Conservation (phyloP, 2,888 invertebrate species). For the Callyntrura sp. region DNA sequence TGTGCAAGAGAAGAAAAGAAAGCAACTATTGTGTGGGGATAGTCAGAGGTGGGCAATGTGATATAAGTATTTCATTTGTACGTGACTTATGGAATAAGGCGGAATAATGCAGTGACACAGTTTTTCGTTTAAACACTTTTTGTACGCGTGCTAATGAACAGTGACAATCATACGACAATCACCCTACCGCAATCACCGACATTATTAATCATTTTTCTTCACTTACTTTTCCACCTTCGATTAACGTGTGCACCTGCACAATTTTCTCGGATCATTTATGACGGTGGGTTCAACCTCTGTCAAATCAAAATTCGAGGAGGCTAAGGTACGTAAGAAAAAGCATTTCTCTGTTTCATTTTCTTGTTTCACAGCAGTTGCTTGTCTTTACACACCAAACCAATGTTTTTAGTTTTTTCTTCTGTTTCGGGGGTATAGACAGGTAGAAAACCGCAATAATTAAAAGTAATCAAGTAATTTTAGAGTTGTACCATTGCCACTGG, state of each 20-base stretch:
- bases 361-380: too few species aligned
- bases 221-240: background rate
- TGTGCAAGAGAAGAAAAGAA: background rate
- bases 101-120: constrained; percentile 25
- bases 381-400: too few species aligned
- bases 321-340: constrained; percentile 52
- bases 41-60: constrained; percentile 67
- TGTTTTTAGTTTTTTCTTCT: background rate
- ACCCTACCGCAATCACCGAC: background rate
- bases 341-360: too few species aligned
- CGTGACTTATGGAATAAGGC: background rate
- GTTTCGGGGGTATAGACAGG: background rate
- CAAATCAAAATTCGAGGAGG: constrained; percentile 55
- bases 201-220: background rate
- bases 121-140: background rate
- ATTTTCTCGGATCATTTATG: constrained; percentile 23
- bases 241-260: constrained; percentile 23
- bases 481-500: too few species aligned
- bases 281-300: constrained; percentile 40
- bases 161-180: constrained; percentile 70
- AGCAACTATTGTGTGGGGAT: background rate
- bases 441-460: too few species aligned
- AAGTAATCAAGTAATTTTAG: too few species aligned
- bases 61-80: constrained; percentile 1
- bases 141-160: background rate